phyloP scores from a whole-genome alignment of 2,888 invertebrate species.

The Elysia crispata region DNA sequence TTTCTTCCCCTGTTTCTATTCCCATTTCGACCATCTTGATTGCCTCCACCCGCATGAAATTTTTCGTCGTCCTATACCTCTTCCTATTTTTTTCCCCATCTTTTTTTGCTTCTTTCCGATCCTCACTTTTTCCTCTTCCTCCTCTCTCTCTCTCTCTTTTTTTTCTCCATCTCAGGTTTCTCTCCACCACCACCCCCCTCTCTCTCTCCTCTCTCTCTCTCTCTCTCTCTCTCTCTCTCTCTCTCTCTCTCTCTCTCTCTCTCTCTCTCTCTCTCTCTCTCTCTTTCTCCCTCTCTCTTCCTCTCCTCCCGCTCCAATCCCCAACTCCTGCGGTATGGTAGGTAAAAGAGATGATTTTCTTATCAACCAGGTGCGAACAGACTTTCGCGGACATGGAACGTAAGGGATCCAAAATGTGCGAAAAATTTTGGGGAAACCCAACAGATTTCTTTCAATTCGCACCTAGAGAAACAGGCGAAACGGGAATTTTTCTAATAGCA shows the following conservation, averaged over 20 bases:
- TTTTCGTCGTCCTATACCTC: not conserved
- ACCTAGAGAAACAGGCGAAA: not conserved
- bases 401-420: no score
- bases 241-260: constrained; percentile 37
- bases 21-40: no score
- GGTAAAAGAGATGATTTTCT: not conserved
- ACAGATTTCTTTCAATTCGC: no score
- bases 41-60: no score
- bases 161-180: not conserved
- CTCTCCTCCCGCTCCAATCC: not conserved
- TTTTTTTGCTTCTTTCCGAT: not conserved
- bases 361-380: no score
- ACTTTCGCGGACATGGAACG: no score
- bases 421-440: no score
- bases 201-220: not conserved
- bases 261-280: constrained; percentile 39
- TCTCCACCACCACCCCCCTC: not conserved
- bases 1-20: no score
- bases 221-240: constrained; percentile 23
- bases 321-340: not conserved
- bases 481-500: no score
- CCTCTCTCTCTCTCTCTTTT: constrained; percentile 34
- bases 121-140: not conserved
- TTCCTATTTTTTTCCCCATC: not conserved
- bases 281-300: constrained; percentile 32